Evolutionary conservation across 2,797 vertebrate genomes (phyloP).

Genomic region (Ptychadena robeensis): DNA sequence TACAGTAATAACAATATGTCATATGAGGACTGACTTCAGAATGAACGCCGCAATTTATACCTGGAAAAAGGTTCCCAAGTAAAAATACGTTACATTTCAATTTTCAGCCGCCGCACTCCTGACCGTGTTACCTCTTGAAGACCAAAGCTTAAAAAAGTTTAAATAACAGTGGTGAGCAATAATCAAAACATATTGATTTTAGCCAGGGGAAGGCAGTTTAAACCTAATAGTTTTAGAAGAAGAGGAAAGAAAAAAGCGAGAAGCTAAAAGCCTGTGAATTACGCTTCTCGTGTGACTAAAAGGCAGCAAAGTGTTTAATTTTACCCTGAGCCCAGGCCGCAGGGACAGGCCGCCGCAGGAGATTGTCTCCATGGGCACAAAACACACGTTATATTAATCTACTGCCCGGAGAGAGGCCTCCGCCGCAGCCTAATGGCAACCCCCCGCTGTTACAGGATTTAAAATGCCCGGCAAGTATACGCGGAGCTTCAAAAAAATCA

Average conservation of each 20-base stretch:
- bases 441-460: background rate
- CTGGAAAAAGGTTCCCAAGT: background rate
- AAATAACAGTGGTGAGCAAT: background rate
- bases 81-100: background rate
- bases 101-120: background rate
- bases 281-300: constrained; percentile 6
- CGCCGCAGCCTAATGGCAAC: background rate
- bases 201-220: background rate
- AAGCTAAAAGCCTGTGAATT: background rate
- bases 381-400: background rate
- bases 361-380: background rate
- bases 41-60: background rate
- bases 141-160: background rate
- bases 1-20: background rate
- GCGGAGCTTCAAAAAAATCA: background rate
- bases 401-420: background rate
- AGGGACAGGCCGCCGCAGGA: background rate
- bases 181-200: constrained; percentile 35
- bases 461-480: background rate
- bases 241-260: background rate
- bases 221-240: constrained; percentile 25
- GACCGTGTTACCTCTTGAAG: background rate
- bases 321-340: background rate
- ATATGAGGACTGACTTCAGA: background rate
- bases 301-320: constrained; percentile 10